A percentile compares a stretch with the other conserved stretches of the same genome.
Evolutionary conservation across 1,140 invertebrate genomes (phyloP).

Genomic region (Neodiprion pinetum): DNA sequence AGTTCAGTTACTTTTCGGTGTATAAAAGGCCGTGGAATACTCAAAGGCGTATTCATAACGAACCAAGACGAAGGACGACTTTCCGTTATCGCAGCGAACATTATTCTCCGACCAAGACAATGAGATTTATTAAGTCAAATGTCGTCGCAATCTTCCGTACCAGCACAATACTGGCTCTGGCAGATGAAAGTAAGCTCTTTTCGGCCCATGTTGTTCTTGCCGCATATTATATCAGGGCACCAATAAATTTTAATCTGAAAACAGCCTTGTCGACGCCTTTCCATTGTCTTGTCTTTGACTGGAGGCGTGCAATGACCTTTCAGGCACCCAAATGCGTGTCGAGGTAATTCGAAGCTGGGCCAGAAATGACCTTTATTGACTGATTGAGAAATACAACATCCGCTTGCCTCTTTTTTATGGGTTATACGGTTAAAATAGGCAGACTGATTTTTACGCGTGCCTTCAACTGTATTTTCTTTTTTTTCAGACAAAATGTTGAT

Average conservation of each 20-base stretch:
- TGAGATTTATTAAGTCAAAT: constrained; percentile 6
- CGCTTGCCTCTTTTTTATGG: too few species aligned
- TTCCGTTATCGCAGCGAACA: not conserved
- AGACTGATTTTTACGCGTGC: too few species aligned
- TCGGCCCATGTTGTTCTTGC: not conserved
- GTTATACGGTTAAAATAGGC: too few species aligned
- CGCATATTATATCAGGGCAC: not conserved
- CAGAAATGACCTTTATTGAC: not conserved
- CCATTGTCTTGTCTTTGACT: not conserved
- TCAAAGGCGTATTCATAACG: not conserved
- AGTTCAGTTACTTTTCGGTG: not conserved
- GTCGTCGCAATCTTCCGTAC: not conserved
- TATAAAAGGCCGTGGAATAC: not conserved
- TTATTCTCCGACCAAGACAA: constrained; percentile 1
- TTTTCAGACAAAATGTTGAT: too few species aligned
- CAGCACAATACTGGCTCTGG: not conserved
- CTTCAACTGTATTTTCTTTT: too few species aligned
- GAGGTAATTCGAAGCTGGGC: not conserved
- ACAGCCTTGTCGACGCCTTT: not conserved
- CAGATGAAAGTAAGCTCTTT: not conserved
- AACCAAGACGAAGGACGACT: not conserved
- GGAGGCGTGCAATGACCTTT: constrained; percentile 4
- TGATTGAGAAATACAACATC: too few species aligned
- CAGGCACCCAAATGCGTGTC: not conserved
- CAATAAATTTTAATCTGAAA: not conserved